Base-by-base conservation (phyloP, 1,140 invertebrate species). In the Littorina saxatilis region DNA sequence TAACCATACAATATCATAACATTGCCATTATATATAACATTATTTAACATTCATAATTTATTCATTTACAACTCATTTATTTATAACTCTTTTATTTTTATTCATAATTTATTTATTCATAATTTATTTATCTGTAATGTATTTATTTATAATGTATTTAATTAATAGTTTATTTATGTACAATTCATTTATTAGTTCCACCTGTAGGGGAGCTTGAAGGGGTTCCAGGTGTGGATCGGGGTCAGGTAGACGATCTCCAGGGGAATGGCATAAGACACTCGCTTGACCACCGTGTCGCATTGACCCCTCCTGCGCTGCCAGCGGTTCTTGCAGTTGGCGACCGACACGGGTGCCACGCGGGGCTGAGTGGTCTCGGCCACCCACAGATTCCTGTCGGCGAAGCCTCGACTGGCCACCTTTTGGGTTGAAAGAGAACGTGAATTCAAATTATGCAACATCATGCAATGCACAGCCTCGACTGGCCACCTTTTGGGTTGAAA, bases 201-300 rank as follows among this genome's bases (percentile, higher is more conserved):
- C 70, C 37, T 84, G 55, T 55, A 82, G 35, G 63, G 20, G 0
- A 90, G 52, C 15, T 85, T 80, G 79, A 88, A 87, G n/a, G 89
- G 89, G 74, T 90, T 90, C 89, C 89, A 90, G 29, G 55, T 74
- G 2, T 78, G 58, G 23, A 90, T 76, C 2, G 89, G 89, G n/a
- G 89, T 90, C n/a, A 88, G 47, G 79, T 86, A 90, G 35, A 90
- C 84, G 32, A 90, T 80, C 78, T 90, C 89, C n/a, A 90, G 68
- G 9, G 89, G 89, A 9, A 90, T 85, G 37, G 89, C 88, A 61
- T 89, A 89, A 0, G 85, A 87, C 43, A 83, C 82, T 43, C 83
- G 47, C 13, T 82, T 76, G 5, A 43, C 74, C 50, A 83, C 61
- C 0, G 50, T 79, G 32, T 43, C 39, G 61, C 86, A 88, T 0